Base-by-base conservation (phyloP, 1,140 invertebrate species). In the Cylas formicarius region DNA sequence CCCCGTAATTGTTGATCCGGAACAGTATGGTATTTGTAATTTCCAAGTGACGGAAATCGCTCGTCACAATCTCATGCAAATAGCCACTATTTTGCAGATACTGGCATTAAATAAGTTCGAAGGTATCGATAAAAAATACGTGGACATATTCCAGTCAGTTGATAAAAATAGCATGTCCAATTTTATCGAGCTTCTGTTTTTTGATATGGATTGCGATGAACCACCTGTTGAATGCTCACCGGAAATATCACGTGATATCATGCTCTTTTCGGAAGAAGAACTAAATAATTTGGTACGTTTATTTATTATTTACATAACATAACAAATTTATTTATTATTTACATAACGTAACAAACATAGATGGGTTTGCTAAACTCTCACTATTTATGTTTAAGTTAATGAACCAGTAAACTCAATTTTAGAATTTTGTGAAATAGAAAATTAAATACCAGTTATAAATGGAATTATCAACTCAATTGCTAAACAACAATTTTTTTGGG, bases 1-100 rank as follows among this genome's bases (percentile, higher is more conserved):
- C 61, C 91, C 92, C 6, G 94, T 92, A 0, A 90, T 98, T 29
- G 86, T 94, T 18, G 91, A 96, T 71, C 94, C 95, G 0, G 94
- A 97, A 68, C 84, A 90, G 1, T 85, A 92, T 66, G 93, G 92
- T n/a, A 89, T 97, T 31, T 89, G 87, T 0, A 93, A 96, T 62
- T 84, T 86, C 1, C 87, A 89, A n/a, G 88, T 97, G 21, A 90
- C 86, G 40, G 80, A 89, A 50, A 80, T 93, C 22, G 89, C 90
- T 4, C 69, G 91, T 17, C 92, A 90, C 63, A 97, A 97, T 75
- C 72, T 97, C 3, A 92, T 93, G 62, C 91, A 94, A 71, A 78
- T 84, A 8, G 84, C 82, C 0, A 89, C 95, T 66, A 90, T 97
- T 57, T 64, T 98, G 11, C 93, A 97, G 70, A 83, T 86, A 57